A percentile compares a stretch with the other conserved stretches of the same genome.
Evolutionary conservation across 1,140 invertebrate genomes (phyloP).

Genomic region (Berghia stephanieae): DNA sequence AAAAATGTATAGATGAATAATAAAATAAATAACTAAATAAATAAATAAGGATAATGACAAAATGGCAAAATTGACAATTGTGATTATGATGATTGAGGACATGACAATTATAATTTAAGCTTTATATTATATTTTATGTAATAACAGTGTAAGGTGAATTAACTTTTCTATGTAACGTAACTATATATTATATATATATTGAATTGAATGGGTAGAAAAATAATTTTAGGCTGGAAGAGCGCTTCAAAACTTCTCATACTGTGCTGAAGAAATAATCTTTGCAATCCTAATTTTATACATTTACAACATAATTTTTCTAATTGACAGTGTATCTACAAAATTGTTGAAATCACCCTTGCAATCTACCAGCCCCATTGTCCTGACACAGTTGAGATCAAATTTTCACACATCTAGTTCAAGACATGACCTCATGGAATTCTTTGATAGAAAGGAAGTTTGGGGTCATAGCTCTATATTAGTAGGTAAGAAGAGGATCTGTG

Average conservation of each 20-base stretch:
- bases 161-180: no score
- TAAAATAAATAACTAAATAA: no score
- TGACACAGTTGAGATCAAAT: not conserved
- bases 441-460: slow-evolving; percentile 90
- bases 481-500: no score
- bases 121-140: no score
- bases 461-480: slow-evolving; percentile 78
- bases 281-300: not conserved
- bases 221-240: not conserved
- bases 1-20: no score
- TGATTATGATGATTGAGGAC: no score
- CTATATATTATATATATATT: no score
- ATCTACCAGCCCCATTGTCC: not conserved
- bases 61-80: no score
- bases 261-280: not conserved
- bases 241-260: not conserved
- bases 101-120: no score
- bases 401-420: slow-evolving; percentile 45
- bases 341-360: not conserved
- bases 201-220: no score
- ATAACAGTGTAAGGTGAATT: no score
- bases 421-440: slow-evolving; percentile 79
- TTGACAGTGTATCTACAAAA: not conserved
- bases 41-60: no score
- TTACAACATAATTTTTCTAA: not conserved